phyloP scores from a whole-genome alignment of 2,888 invertebrate genomes.

The Apoda limacodes region DNA sequence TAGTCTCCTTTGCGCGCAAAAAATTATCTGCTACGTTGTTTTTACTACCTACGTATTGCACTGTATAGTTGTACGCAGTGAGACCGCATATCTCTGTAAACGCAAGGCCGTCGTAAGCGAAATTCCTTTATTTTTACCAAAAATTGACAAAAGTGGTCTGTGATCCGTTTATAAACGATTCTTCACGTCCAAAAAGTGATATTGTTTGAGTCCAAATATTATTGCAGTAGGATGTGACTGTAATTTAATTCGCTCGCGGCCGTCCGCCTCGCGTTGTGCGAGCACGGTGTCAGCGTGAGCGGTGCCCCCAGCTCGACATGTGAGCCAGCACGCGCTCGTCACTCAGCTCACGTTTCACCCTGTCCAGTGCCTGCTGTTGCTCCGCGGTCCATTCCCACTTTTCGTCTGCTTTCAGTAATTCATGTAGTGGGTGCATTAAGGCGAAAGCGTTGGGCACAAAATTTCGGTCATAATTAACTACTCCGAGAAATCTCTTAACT shows the following conservation, averaged over 20 bases:
- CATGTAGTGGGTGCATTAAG: slow-evolving; percentile 10
- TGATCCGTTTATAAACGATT: slow-evolving; percentile 19
- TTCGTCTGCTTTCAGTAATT: slow-evolving; percentile 6
- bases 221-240: slow-evolving; percentile 17
- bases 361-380: slow-evolving; percentile 1
- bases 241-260: no score
- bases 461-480: slow-evolving; percentile 15
- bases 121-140: slow-evolving; percentile 11
- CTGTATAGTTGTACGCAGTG: slow-evolving; percentile 16
- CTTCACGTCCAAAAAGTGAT: slow-evolving; percentile 18
- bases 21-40: slow-evolving; percentile 17
- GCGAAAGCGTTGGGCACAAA: slow-evolving; percentile 13
- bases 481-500: slow-evolving; percentile 12
- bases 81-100: slow-evolving; percentile 16
- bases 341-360: no score
- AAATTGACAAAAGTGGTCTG: no score
- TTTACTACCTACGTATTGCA: slow-evolving; percentile 9
- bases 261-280: no score
- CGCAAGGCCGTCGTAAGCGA: slow-evolving; percentile 14
- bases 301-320: slow-evolving; percentile 9
- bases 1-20: slow-evolving; percentile 10
- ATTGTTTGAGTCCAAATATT: slow-evolving; percentile 11
- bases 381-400: slow-evolving; percentile 10
- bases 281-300: slow-evolving; percentile 6
- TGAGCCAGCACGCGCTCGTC: no score